Percentiles rank a stretch among this genome's conserved stretches.
Evolutionary conservation across 2,113 vertebrate genomes (phyloP).

Genomic region (Pterophyllum scalare): DNA sequence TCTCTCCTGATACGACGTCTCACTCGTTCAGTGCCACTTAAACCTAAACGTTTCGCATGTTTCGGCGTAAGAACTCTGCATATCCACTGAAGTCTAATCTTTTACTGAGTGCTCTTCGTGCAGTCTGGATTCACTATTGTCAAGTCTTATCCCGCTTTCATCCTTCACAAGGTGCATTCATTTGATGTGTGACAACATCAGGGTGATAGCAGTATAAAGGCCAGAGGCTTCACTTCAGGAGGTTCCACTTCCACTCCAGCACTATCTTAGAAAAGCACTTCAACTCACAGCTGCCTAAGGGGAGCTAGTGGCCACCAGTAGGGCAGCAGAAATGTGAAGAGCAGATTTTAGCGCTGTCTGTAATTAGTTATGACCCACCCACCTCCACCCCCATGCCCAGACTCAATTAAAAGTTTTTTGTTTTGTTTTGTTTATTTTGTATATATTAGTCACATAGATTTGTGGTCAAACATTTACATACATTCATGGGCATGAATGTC

Average conservation of each 20-base stretch:
- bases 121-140: background rate
- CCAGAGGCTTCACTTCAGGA: conserved; percentile 42
- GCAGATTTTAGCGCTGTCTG: background rate
- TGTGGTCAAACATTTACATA: too few species aligned
- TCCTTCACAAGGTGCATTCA: conserved; percentile 13
- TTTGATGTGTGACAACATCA: conserved; percentile 45
- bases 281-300: conserved; percentile 4
- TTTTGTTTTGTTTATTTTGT: too few species aligned
- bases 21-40: background rate
- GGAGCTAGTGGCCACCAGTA: conserved; percentile 12
- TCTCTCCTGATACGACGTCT: background rate
- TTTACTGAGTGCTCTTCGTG: background rate
- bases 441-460: too few species aligned
- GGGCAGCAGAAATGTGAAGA: background rate
- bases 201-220: conserved; percentile 24
- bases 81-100: background rate
- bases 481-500: too few species aligned
- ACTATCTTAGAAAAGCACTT: conserved; percentile 22
- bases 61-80: background rate
- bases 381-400: too few species aligned
- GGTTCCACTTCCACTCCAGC: conserved; percentile 9
- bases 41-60: background rate
- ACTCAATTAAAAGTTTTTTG: too few species aligned
- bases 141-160: background rate
- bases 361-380: too few species aligned